Conservation (phyloP, 1,140 invertebrate species). For the Drosophila repleta region DNA sequence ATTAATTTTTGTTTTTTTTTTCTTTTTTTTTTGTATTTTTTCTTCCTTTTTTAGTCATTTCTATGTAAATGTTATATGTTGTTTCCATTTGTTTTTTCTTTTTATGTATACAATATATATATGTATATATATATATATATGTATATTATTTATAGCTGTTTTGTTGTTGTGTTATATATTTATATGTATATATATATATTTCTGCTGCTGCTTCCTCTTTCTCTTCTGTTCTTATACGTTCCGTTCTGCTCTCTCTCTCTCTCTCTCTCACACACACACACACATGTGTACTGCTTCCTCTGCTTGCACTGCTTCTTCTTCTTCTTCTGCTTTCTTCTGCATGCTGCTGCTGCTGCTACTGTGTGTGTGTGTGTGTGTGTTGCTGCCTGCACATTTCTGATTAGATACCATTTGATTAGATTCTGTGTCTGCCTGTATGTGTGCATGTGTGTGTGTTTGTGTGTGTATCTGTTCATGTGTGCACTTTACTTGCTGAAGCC, state of each 20-base stretch:
- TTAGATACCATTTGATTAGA: constrained; percentile 36
- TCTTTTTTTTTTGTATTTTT: constrained; percentile 1
- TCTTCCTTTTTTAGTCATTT: constrained; percentile 12
- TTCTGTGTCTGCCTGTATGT: no score
- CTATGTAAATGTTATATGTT: constrained; percentile 40
- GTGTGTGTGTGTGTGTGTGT: constrained; percentile 10
- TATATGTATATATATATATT: constrained; percentile 8
- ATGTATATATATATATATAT: constrained; percentile 57
- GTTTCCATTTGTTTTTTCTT: constrained; percentile 12
- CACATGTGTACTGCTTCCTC: no score
- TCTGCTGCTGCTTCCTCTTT: background rate
- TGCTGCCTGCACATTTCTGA: constrained; percentile 24
- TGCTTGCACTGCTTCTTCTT: background rate
- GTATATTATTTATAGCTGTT: constrained; percentile 63
- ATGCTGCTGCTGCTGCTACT: constrained; percentile 1
- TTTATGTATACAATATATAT: constrained; percentile 51
- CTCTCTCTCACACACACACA: constrained; percentile 5
- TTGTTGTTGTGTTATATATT: background rate
- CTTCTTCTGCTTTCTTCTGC: constrained; percentile 4
- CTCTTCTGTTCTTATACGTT: background rate
- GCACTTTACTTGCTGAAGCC: constrained; percentile 41
- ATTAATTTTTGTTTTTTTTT: background rate
- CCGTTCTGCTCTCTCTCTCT: constrained; percentile 39
- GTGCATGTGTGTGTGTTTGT: constrained; percentile 2
- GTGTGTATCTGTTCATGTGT: background rate